These are phyloP conservation scores for Lagopus leucura DNA, from an alignment of 2,113 vertebrate species.

Conservation along the genomic window DNA sequence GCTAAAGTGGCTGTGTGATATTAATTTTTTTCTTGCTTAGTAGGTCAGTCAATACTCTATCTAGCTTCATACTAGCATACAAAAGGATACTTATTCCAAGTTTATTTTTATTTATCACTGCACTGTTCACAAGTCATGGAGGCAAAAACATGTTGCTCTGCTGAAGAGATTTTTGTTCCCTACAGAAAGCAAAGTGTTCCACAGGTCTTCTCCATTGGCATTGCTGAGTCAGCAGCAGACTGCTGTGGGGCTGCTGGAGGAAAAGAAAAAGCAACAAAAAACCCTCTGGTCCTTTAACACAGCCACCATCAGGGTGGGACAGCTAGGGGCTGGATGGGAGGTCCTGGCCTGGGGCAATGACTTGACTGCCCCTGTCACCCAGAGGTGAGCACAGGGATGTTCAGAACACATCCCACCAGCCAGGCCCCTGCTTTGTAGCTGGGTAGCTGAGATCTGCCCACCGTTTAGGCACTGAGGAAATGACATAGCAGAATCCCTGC, in stretches of 20 bases:
- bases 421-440: neutral
- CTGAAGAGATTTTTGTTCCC: neutral
- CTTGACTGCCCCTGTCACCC: neutral
- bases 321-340: neutral
- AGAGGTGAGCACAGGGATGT: neutral
- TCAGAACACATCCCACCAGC: neutral
- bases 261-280: neutral
- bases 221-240: neutral
- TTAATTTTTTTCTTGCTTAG: neutral
- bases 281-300: neutral
- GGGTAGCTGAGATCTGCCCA: neutral
- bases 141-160: neutral
- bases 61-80: neutral
- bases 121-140: neutral
- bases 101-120: conserved; percentile 6
- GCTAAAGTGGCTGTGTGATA: neutral
- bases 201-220: neutral
- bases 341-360: neutral
- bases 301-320: neutral
- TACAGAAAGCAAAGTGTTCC: neutral
- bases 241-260: neutral
- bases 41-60: conserved; percentile 1
- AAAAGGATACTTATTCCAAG: neutral
- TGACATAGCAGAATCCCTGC: neutral
- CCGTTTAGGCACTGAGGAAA: neutral